Conservation (phyloP, 1,140 invertebrate species). For the Lepidotrigona ventralis region DNA sequence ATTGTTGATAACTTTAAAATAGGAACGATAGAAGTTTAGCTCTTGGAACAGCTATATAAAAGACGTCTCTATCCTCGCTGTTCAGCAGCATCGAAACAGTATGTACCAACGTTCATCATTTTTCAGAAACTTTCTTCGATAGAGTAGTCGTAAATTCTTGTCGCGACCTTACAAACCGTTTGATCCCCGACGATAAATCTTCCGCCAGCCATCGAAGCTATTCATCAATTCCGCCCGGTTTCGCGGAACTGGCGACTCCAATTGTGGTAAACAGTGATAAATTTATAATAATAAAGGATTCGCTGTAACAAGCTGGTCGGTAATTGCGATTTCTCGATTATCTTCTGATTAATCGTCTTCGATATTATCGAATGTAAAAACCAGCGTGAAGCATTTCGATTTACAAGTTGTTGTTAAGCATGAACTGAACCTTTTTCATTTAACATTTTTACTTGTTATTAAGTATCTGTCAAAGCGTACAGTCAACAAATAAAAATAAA, state of each 20-base stretch:
- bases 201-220: neutral
- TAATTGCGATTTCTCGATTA: neutral
- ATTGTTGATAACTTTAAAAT: neutral
- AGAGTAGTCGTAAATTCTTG: neutral
- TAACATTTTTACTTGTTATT: too few relatives aligned
- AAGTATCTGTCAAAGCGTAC: too few relatives aligned
- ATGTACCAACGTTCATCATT: neutral
- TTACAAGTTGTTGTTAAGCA: too few relatives aligned
- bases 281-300: neutral
- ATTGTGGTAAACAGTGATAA: neutral
- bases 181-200: neutral
- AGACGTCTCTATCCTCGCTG: neutral
- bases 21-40: neutral
- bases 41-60: neutral
- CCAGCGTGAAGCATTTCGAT: too few relatives aligned
- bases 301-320: too few relatives aligned
- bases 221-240: neutral
- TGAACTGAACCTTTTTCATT: too few relatives aligned
- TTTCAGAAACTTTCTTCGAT: conserved; percentile 3
- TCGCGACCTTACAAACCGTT: neutral
- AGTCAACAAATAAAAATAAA: too few relatives aligned
- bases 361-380: too few relatives aligned
- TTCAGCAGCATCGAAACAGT: neutral
- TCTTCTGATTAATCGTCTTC: neutral
- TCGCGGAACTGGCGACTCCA: neutral